Conservation (phyloP, 2,797 vertebrate species). For the Percopsis omiscomaycus region DNA sequence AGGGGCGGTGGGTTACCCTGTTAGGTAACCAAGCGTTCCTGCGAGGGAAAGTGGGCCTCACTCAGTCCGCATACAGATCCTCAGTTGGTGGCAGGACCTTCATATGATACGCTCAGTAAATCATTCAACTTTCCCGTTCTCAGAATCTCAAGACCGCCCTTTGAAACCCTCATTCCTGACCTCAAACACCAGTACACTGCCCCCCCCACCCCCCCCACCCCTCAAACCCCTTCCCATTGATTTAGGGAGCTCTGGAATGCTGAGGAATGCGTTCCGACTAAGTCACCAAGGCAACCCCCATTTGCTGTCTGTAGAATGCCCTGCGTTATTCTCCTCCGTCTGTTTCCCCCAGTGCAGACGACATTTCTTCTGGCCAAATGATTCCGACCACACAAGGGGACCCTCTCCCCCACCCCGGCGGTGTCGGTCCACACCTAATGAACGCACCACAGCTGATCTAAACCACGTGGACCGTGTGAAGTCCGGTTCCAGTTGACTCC, state of each 20-base stretch:
- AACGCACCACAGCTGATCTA: too few relatives aligned
- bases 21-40: background rate
- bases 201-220: background rate
- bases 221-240: background rate
- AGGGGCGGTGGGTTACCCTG: background rate
- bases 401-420: slow-evolving; percentile 8
- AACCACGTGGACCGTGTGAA: too few relatives aligned
- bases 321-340: slow-evolving; percentile 11
- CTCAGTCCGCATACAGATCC: background rate
- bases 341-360: slow-evolving; percentile 52
- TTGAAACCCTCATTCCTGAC: too few relatives aligned
- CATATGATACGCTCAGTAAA: background rate
- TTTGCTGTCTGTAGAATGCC: slow-evolving; percentile 44
- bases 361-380: slow-evolving; percentile 55
- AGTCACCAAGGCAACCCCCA: slow-evolving; percentile 48
- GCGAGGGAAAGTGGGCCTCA: background rate
- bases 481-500: too few relatives aligned
- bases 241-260: slow-evolving; percentile 1
- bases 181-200: background rate
- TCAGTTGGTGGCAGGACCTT: background rate
- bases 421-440: too few relatives aligned
- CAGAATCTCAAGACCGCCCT: background rate
- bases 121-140: slow-evolving; percentile 13
- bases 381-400: slow-evolving; percentile 71
- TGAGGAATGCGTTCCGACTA: slow-evolving; percentile 47